Conservation (phyloP, 2,113 vertebrate genomes). For the Tonatia bakeri region DNA sequence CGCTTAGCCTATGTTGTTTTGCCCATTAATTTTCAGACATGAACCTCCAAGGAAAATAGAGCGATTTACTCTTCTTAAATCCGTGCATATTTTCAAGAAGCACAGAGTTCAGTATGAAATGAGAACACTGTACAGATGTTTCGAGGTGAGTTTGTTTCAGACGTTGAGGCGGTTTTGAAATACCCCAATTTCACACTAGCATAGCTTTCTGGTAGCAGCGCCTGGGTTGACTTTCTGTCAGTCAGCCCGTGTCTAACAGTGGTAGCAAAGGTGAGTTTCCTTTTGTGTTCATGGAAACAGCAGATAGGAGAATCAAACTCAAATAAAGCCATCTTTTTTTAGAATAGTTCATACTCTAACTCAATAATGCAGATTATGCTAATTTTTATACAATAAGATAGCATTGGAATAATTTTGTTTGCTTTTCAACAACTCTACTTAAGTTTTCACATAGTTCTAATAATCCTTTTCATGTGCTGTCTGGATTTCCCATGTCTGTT, state of each 20-base stretch:
- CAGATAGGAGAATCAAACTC: not conserved
- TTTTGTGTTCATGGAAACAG: not conserved
- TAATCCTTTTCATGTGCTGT: not conserved
- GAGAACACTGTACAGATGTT: constrained; percentile 90
- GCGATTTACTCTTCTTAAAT: constrained; percentile 92
- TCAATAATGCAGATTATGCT: not conserved
- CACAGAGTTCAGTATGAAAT: constrained; percentile 99
- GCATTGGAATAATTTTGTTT: not conserved
- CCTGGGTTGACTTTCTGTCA: not conserved
- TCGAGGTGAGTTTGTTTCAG: constrained; percentile 85
- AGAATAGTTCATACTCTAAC: not conserved
- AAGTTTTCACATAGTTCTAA: not conserved
- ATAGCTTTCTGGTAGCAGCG: not conserved
- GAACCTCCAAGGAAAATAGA: constrained; percentile 88
- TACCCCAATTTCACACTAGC: not conserved
- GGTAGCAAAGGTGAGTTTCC: not conserved
- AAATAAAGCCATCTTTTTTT: not conserved
- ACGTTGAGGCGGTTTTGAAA: not conserved
- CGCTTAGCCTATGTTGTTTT: not conserved
- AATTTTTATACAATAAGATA: not conserved
- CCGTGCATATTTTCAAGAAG: constrained; percentile 97
- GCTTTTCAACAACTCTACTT: not conserved
- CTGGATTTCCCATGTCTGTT: not conserved
- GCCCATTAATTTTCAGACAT: constrained; percentile 79
- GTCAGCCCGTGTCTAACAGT: not conserved